Evolutionary conservation across 1,140 invertebrate genomes (phyloP), one percentile per base, ranked within the genome.

Genomic region (Nymphalis io): DNA sequence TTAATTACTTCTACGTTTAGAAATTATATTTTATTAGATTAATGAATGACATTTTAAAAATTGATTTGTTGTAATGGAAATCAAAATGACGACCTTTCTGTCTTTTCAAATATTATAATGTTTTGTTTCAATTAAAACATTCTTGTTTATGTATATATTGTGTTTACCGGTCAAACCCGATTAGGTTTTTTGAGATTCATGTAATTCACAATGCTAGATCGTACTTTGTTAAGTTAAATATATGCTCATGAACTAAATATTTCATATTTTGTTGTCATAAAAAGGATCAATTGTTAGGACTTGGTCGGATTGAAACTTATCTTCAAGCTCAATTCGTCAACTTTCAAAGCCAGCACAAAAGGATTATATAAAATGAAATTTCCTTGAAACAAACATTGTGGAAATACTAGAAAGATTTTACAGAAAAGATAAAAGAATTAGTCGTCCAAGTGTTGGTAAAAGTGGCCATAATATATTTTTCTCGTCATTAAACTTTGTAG

Each of bases 301-400:
- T 65, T 57, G n/a, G 48, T 53, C n/a, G 51, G 62, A 57, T 65
- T 57, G 21, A 65, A 48, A 68, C 33, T 70, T 58, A 46, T 61
- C 57, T 55, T 60, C 2, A 44, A 65, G 40, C 57, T 66, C 46
- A 65, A 66, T 60, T 64, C 55, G 57, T 71, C 60, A 70, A 70
- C 27, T 70, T 70, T 59, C 39, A 55, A 55, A 55, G 60, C 42
- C 21, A 27, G 51, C 39, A 66, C 64, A 63, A 69, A 70, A 70
- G 68, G 68, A 70, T 70, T 70, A 70, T 64, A 71, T 68, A 74
- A 70, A 60, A 66, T 67, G 60, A 70, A 73, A 70, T 44, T 73
- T 73, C 62, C 51, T 62, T 67, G 62, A 66, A 72, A 66, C 38
- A 60, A 72, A 61, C 64, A 48, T 72, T 72, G 55, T 62, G 58